Conservation (phyloP, 2,797 vertebrate species). For the Halcyon badia region DNA sequence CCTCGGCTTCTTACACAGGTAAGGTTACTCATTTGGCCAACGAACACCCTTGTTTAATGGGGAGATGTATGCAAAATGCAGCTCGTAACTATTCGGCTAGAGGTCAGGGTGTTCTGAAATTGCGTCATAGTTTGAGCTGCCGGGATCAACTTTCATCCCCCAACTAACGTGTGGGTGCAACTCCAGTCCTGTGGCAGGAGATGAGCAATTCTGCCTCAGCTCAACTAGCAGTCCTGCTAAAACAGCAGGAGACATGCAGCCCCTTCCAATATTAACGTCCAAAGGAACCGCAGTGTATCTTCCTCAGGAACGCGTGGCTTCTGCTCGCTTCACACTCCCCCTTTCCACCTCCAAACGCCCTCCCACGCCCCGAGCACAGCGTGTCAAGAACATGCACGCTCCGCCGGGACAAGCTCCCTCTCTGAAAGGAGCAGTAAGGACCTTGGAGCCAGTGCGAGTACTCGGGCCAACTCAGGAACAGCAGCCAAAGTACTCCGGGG, state of each 20-base stretch:
- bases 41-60: not conserved
- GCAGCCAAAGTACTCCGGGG: constrained; percentile 64
- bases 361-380: not conserved
- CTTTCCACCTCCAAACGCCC: not conserved
- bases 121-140: not conserved
- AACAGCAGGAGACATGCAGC: not conserved
- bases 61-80: not conserved
- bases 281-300: constrained; percentile 48
- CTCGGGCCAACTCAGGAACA: constrained; percentile 77
- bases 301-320: constrained; percentile 60
- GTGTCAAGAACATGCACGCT: not conserved
- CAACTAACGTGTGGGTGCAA: not conserved
- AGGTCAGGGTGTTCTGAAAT: not conserved
- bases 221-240: not conserved
- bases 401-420: not conserved
- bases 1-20: constrained; percentile 25
- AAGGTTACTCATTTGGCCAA: not conserved
- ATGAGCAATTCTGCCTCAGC: not conserved
- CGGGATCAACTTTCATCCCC: not conserved
- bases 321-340: constrained; percentile 19
- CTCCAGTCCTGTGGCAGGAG: constrained; percentile 11
- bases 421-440: not conserved
- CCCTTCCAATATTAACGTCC: not conserved
- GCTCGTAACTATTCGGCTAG: not conserved
- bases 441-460: constrained; percentile 19